phyloP scores from a whole-genome alignment of 2,113 vertebrate species.

The Platichthys stellatus region DNA sequence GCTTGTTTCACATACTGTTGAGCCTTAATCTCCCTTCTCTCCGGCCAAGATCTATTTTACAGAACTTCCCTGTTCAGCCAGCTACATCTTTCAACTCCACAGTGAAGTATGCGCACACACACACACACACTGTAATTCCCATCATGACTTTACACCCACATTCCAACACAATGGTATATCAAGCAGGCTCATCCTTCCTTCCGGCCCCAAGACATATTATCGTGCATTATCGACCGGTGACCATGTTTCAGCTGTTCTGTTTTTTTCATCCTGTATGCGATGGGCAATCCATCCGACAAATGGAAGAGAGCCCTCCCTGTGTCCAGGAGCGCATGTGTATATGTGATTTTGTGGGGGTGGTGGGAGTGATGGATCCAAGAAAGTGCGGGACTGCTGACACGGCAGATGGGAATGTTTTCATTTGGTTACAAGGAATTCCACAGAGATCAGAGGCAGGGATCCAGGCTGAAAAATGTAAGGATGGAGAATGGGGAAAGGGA shows the following conservation, averaged over 20 bases:
- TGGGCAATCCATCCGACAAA: conserved; percentile 44
- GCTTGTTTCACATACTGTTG: conserved; percentile 30
- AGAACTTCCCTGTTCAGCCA: conserved; percentile 43
- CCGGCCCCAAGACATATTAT: conserved; percentile 47
- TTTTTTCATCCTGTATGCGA: conserved; percentile 48
- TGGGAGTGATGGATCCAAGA: conserved; percentile 60
- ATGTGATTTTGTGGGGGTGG: conserved; percentile 48
- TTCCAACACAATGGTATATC: conserved; percentile 41
- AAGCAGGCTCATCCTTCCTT: conserved; percentile 45
- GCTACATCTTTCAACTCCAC: conserved; percentile 54
- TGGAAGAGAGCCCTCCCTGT: conserved; percentile 36
- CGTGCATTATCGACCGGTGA: conserved; percentile 35
- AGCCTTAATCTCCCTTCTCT: conserved; percentile 45
- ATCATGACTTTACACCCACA: conserved; percentile 45
- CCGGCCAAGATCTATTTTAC: conserved; percentile 32
- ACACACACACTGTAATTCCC: conserved; percentile 19
- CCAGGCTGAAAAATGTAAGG: conserved; percentile 44
- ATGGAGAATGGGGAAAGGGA: conserved; percentile 16
- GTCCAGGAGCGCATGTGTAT: conserved; percentile 26
- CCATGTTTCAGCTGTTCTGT: conserved; percentile 63
- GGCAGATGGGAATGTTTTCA: conserved; percentile 76
- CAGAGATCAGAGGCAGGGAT: conserved; percentile 47
- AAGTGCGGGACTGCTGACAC: conserved; percentile 69
- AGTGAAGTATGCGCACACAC: conserved; percentile 19
- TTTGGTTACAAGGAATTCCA: conserved; percentile 67